phyloP scores from a whole-genome alignment of 1,140 invertebrate genomes.

The Gerris buenoi region DNA sequence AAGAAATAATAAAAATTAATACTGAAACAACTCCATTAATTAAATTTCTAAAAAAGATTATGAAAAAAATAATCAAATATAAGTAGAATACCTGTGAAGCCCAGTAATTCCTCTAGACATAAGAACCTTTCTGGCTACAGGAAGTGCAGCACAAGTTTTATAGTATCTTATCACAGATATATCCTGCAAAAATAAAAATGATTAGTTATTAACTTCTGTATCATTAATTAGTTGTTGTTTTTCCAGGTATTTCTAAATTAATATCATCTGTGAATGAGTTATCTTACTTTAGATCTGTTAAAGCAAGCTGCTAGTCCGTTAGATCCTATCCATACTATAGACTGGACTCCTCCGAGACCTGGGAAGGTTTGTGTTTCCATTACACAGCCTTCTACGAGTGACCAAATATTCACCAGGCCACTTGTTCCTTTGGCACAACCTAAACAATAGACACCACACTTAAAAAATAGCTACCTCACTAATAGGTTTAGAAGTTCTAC shows the following conservation, averaged over 20 bases:
- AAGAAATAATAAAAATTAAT: no score
- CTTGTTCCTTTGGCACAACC: constrained; percentile 34
- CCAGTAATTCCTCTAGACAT: constrained; percentile 37
- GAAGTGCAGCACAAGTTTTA: constrained; percentile 33
- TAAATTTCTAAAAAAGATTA: no score
- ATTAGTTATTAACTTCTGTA: not conserved
- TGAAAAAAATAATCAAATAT: no score
- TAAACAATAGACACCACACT: no score
- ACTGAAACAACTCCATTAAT: no score
- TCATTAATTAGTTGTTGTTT: no score
- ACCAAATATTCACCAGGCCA: constrained; percentile 48
- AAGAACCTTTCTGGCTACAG: constrained; percentile 35
- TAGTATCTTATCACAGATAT: constrained; percentile 35
- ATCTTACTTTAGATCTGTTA: constrained; percentile 35
- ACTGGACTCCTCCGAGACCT: constrained; percentile 36
- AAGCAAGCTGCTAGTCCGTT: constrained; percentile 36
- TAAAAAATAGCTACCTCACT: no score
- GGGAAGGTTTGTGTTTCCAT: constrained; percentile 35
- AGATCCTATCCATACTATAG: constrained; percentile 36
- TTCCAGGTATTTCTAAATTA: no score
- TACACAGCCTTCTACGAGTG: constrained; percentile 39
- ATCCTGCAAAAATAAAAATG: constrained; percentile 27
- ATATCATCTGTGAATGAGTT: no score
- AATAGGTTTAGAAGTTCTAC: no score
- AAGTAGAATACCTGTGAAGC: constrained; percentile 29